phyloP scores from a whole-genome alignment of 2,888 invertebrate species.

The Pterobdella sp. region DNA sequence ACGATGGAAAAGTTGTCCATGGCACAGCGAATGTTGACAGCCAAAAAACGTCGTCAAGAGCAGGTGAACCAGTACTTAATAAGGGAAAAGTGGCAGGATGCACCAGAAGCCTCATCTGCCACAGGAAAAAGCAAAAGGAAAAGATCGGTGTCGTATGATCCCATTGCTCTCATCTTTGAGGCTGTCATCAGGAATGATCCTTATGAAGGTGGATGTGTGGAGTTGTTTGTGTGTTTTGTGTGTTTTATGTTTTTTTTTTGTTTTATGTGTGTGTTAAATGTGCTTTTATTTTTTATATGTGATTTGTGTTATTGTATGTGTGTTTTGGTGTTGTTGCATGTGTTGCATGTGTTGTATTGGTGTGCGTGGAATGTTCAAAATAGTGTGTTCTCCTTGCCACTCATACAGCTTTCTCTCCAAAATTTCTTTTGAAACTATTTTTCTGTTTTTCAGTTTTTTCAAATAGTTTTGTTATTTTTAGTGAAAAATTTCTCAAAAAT shows the following conservation, averaged over 20 bases:
- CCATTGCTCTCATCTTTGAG: constrained; percentile 19
- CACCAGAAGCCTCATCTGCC: background rate
- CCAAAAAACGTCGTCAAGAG: constrained; percentile 24
- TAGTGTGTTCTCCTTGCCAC: no score
- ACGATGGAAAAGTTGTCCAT: constrained; percentile 10
- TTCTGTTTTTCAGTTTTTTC: no score
- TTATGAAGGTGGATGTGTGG: constrained; percentile 23
- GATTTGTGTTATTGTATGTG: no score
- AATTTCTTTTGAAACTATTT: no score
- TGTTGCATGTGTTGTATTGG: no score
- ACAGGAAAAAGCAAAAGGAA: background rate
- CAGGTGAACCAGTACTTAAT: constrained; percentile 22
- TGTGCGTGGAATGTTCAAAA: no score
- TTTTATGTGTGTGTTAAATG: background rate
- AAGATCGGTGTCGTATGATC: background rate
- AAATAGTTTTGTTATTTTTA: no score
- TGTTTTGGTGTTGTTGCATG: no score
- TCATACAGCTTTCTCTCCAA: no score
- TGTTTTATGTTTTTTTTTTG: background rate
- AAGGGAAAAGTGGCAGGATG: background rate
- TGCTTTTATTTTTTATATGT: no score
- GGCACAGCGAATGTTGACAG: constrained; percentile 19
- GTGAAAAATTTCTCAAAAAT: no score
- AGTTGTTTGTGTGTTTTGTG: background rate
- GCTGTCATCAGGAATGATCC: constrained; percentile 22